These are phyloP conservation scores for Cepaea nemoralis DNA, from an alignment of 1,140 invertebrate genomes.

Conservation along the genomic window DNA sequence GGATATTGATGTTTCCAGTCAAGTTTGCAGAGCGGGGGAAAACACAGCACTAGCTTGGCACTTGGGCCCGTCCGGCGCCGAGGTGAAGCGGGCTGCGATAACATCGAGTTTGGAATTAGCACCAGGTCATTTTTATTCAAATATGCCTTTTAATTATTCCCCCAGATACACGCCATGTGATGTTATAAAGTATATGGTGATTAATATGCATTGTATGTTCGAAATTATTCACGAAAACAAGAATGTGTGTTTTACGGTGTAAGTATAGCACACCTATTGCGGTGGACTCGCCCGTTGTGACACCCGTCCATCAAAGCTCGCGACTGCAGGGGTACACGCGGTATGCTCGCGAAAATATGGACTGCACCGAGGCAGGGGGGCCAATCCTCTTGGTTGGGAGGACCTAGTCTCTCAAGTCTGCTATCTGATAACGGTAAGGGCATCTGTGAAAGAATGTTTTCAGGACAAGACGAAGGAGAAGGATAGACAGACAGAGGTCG, in stretches of 20 bases:
- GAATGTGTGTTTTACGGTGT: no score
- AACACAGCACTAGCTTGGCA: conserved; percentile 69
- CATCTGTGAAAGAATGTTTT: neutral
- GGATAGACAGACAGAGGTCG: conserved; percentile 25
- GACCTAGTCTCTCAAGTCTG: conserved; percentile 7
- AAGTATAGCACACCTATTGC: conserved; percentile 49
- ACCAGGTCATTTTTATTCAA: neutral
- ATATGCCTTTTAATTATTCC: conserved; percentile 1
- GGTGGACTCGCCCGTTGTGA: conserved; percentile 66
- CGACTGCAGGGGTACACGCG: conserved; percentile 65
- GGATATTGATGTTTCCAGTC: conserved; percentile 70
- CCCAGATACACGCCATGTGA: no score
- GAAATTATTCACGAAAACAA: no score
- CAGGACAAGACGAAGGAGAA: conserved; percentile 8
- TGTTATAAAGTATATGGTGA: no score
- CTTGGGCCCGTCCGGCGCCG: conserved; percentile 53
- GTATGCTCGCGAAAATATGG: conserved; percentile 58
- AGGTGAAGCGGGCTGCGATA: conserved; percentile 38
- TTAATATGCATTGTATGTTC: no score
- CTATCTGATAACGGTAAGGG: conserved; percentile 44
- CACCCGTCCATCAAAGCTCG: conserved; percentile 70
- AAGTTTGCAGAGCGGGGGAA: conserved; percentile 68
- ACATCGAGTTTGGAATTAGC: neutral
- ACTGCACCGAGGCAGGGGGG: conserved; percentile 60
- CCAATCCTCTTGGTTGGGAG: conserved; percentile 47